Evolutionary conservation across 2,797 vertebrate species (phyloP), one percentile per base, ranked within the genome.

Genomic region (Rhinichthys osculus): DNA sequence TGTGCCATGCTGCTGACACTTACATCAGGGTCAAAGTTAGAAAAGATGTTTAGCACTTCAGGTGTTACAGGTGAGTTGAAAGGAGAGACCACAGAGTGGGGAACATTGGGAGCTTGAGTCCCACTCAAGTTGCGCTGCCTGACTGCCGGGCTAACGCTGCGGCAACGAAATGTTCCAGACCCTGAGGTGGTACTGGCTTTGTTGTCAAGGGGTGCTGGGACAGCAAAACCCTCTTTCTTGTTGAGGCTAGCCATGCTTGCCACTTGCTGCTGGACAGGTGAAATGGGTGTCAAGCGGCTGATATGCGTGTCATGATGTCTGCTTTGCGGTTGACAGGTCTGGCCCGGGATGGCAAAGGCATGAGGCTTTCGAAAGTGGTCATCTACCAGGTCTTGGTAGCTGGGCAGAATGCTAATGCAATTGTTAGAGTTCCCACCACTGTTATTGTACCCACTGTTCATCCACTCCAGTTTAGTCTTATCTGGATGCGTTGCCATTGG

Each of bases 361-460:
- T 99, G 98, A 74, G 98, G 98, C 90, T 99, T 99, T 90, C 98
- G 95, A 94, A 99, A 99, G 81, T 97, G 97, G 92, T 99, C 97
- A 42, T 99, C 98, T 83, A 97, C 96, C 77, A 99, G 92, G 87
- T 98, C 97, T 90, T 98, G 97, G 90, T 99, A 99, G 93, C 96
- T 96, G 3, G 97, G 96, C 23, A 99, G 95, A 92, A 99, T 97
- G 89, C 96, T 96, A 78, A 96, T 93, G 70, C 91, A 92, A 0
- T 95, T 96, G 92, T 93, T 96, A 42, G 96, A 96, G 78, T 86
- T 95, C 27, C 94, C 94, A 2, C 95, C 92, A 7, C 93, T 92
- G 1, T 93, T 92, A 91, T 91, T 95, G 86, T 98, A 99, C 78
- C 96, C 98, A 1, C 96, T 97, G 83, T 96, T 98, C 97, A 99